These are phyloP conservation scores for Jordanella pulchra DNA, from an alignment of 2,797 vertebrate species.

Conservation along the genomic window DNA sequence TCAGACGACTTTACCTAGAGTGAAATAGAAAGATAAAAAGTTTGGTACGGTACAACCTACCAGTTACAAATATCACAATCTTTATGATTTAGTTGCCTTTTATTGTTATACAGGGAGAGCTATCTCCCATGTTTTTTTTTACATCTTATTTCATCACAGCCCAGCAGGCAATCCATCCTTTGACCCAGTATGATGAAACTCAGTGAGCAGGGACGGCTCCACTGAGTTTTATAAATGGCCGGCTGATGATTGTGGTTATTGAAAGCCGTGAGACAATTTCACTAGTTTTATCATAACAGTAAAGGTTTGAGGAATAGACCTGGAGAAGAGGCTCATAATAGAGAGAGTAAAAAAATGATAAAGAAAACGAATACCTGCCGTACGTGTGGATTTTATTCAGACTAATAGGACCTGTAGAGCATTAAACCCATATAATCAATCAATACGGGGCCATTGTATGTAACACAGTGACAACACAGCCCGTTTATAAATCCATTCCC, in stretches of 20 bases:
- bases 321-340: neutral
- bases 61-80: neutral
- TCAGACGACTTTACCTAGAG: neutral
- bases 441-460: neutral
- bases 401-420: neutral
- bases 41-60: neutral
- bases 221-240: neutral
- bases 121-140: constrained; percentile 23
- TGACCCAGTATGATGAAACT: constrained; percentile 63
- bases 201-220: neutral
- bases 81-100: neutral
- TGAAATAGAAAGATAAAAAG: neutral
- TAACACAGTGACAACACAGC: neutral
- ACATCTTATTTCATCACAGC: constrained; percentile 38
- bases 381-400: neutral
- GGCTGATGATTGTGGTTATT: neutral
- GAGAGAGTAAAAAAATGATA: neutral
- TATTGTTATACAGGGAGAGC: constrained; percentile 38
- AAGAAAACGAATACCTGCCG: neutral
- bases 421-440: neutral
- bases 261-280: neutral
- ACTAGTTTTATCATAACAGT: neutral
- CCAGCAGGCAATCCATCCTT: constrained; percentile 36
- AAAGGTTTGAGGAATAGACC: neutral
- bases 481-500: neutral